These are phyloP conservation scores for Neogale vison DNA, from an alignment of 2,113 vertebrate genomes.

Conservation along the genomic window DNA sequence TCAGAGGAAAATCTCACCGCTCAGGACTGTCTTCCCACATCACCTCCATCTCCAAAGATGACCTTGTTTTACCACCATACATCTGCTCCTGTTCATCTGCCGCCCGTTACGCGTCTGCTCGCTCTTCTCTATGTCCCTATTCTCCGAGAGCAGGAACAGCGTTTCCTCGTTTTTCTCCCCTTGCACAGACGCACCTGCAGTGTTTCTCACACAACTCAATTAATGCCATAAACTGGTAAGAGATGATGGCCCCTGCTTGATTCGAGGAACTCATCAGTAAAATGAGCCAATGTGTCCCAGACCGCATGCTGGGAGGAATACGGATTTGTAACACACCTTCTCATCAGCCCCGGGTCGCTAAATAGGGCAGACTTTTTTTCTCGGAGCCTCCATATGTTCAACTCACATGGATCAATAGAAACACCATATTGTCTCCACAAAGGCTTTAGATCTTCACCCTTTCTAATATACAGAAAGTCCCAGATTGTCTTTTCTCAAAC, in stretches of 20 bases:
- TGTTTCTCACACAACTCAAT: conserved; percentile 68
- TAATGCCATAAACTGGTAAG: conserved; percentile 59
- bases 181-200: conserved; percentile 43
- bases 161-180: neutral
- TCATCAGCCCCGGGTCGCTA: conserved; percentile 61
- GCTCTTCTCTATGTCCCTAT: neutral
- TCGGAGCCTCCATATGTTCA: conserved; percentile 70
- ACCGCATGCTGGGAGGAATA: conserved; percentile 60
- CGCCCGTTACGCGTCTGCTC: neutral
- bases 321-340: conserved; percentile 55
- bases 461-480: conserved; percentile 15
- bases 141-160: neutral
- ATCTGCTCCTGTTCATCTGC: neutral
- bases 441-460: conserved; percentile 59
- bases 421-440: conserved; percentile 71
- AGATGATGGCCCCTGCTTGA: conserved; percentile 56
- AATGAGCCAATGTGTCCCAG: conserved; percentile 54
- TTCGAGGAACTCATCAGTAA: conserved; percentile 64
- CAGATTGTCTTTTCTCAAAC: conserved; percentile 53
- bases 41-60: neutral
- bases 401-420: conserved; percentile 63
- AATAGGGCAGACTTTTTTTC: conserved; percentile 63
- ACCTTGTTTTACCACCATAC: neutral
- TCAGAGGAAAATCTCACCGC: neutral
- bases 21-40: neutral